A percentile compares a stretch with the other conserved stretches of the same genome.
Conservation (phyloP, 2,113 vertebrate genomes). For the Phyllopteryx taeniolatus region DNA sequence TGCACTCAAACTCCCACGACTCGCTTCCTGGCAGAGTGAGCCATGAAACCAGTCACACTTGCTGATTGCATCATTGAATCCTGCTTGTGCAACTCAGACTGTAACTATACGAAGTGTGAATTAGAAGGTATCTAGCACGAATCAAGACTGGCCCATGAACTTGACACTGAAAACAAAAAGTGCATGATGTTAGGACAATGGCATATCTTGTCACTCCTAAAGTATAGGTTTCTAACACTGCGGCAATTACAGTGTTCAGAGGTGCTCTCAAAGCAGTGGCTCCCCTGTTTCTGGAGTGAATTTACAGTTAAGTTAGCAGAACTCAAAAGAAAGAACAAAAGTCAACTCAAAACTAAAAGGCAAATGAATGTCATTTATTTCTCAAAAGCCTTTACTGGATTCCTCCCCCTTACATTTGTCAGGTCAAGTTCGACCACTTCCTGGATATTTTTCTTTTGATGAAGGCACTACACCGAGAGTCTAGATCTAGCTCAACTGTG, state of each 20-base stretch:
- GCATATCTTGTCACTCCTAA: slow-evolving; percentile 37
- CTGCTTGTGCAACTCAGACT: slow-evolving; percentile 32
- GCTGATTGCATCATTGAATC: slow-evolving; percentile 45
- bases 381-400: background rate
- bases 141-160: background rate
- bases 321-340: slow-evolving; percentile 2
- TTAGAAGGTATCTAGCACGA: slow-evolving; percentile 11
- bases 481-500: slow-evolving; percentile 49
- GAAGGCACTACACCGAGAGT: slow-evolving; percentile 53
- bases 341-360: background rate
- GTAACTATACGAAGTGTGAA: slow-evolving; percentile 13
- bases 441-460: slow-evolving; percentile 40
- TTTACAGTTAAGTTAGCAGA: slow-evolving; percentile 23
- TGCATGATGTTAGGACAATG: slow-evolving; percentile 23
- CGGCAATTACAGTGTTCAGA: slow-evolving; percentile 42
- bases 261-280: slow-evolving; percentile 26
- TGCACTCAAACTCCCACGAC: slow-evolving; percentile 1
- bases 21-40: slow-evolving; percentile 15
- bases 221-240: slow-evolving; percentile 45
- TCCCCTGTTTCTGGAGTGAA: slow-evolving; percentile 4
- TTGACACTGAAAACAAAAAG: background rate
- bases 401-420: background rate
- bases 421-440: slow-evolving; percentile 26
- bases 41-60: slow-evolving; percentile 17
- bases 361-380: background rate